phyloP scores from a whole-genome alignment of 2,797 vertebrate species.

The Catostomus latipinnis region DNA sequence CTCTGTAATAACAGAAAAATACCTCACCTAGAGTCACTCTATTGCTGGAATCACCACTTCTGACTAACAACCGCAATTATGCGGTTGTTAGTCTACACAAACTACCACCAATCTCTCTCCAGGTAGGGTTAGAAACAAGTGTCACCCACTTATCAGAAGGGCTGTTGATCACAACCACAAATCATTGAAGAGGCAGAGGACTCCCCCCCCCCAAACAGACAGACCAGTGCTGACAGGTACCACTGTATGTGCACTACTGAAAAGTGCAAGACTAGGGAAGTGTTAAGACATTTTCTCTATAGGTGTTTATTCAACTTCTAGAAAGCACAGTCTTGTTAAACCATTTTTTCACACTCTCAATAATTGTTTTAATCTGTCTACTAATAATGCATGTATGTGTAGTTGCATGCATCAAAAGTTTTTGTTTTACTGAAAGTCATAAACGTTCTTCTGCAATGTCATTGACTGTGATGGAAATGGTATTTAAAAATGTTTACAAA shows the following conservation, averaged over 20 bases:
- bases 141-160: conserved; percentile 91
- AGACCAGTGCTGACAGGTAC: conserved; percentile 7
- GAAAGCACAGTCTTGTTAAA: conserved; percentile 49
- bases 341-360: no score
- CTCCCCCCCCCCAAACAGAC: conserved; percentile 56
- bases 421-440: no score
- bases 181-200: conserved; percentile 81
- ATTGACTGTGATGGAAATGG: no score
- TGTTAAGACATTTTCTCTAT: no score
- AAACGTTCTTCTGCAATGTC: no score
- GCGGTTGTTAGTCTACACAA: conserved; percentile 86
- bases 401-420: no score
- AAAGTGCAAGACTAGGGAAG: no score
- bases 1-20: conserved; percentile 54
- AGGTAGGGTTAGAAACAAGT: conserved; percentile 85
- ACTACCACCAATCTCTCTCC: conserved; percentile 91
- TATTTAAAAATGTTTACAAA: no score
- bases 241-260: neutral
- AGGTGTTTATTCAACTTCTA: conserved; percentile 49
- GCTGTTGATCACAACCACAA: conserved; percentile 84
- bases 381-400: no score
- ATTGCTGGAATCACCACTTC: conserved; percentile 82
- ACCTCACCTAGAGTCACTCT: conserved; percentile 80
- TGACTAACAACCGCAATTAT: conserved; percentile 94
- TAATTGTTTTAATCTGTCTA: no score